Evolutionary conservation across 2,888 invertebrate genomes (phyloP).

Genomic region (Arenicola marina): DNA sequence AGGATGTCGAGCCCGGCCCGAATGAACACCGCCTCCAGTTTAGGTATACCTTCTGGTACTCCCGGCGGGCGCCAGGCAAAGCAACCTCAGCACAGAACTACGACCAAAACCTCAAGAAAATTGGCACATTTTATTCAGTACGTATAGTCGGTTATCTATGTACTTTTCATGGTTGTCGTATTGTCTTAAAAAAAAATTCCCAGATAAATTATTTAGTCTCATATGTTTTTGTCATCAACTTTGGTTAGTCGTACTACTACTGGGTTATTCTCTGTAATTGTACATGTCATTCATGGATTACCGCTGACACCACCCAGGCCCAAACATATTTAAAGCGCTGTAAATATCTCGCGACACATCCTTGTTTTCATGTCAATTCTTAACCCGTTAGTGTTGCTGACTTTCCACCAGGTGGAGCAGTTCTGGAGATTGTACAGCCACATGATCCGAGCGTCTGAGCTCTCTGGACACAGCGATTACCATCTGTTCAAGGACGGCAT

Average conservation of each 20-base stretch:
- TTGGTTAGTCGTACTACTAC: background rate
- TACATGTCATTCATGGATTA: background rate
- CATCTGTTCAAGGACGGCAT: slow-evolving; percentile 98
- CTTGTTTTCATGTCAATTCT: no score
- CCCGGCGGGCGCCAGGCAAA: slow-evolving; percentile 69
- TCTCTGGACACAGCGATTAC: slow-evolving; percentile 88
- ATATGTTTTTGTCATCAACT: background rate
- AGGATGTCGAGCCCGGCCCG: slow-evolving; percentile 27
- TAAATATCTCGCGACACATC: no score
- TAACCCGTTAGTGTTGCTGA: background rate
- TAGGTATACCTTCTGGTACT: slow-evolving; percentile 92
- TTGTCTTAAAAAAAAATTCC: background rate
- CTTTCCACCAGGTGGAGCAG: slow-evolving; percentile 79
- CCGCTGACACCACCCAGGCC: no score
- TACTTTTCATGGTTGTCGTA: background rate
- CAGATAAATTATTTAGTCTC: background rate
- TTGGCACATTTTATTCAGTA: slow-evolving; percentile 65
- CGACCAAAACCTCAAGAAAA: slow-evolving; percentile 82
- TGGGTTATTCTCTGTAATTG: background rate
- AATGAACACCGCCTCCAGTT: slow-evolving; percentile 89
- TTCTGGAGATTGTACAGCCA: slow-evolving; percentile 97
- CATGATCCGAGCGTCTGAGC: slow-evolving; percentile 84
- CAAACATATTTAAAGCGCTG: no score
- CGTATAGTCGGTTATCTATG: slow-evolving; percentile 23
- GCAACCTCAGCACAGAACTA: slow-evolving; percentile 67